Conservation (phyloP, 2,888 invertebrate genomes). For the Eristalinus sepulchralis region DNA sequence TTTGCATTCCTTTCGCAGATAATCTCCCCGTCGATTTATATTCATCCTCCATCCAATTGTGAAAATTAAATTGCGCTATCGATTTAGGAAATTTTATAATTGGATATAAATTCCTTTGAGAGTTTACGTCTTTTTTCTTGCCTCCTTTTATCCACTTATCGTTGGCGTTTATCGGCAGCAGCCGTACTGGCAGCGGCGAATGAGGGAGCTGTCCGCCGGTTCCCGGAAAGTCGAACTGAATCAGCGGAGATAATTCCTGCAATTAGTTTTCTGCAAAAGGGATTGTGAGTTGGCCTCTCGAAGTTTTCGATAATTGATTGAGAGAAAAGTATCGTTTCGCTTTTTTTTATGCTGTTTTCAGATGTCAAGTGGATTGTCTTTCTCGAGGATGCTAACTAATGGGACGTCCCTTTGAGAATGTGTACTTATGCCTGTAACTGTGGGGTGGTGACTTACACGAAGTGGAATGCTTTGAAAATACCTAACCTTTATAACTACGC, state of each 20-base stretch:
- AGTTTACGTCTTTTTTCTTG: constrained; percentile 18
- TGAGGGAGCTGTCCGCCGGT: constrained; percentile 13
- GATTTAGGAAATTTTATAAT: constrained; percentile 65
- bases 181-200: not conserved
- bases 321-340: not conserved
- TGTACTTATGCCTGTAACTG: not conserved
- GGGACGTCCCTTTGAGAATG: not conserved
- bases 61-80: constrained; percentile 69
- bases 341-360: constrained; percentile 24
- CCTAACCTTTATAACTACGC: too few relatives aligned
- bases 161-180: not conserved
- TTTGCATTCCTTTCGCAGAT: constrained; percentile 46
- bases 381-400: not conserved
- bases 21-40: constrained; percentile 50
- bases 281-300: not conserved
- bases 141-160: not conserved
- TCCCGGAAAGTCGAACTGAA: constrained; percentile 31
- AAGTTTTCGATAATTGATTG: constrained; percentile 42
- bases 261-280: constrained; percentile 51
- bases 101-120: constrained; percentile 63
- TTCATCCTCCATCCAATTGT: constrained; percentile 43
- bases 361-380: constrained; percentile 41
- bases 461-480: too few relatives aligned
- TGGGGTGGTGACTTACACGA: not conserved
- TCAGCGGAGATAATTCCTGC: constrained; percentile 42